Evolutionary conservation across 2,113 vertebrate species (phyloP), one percentile per base, ranked within the genome.

Genomic region (Grammatotria lemairii): DNA sequence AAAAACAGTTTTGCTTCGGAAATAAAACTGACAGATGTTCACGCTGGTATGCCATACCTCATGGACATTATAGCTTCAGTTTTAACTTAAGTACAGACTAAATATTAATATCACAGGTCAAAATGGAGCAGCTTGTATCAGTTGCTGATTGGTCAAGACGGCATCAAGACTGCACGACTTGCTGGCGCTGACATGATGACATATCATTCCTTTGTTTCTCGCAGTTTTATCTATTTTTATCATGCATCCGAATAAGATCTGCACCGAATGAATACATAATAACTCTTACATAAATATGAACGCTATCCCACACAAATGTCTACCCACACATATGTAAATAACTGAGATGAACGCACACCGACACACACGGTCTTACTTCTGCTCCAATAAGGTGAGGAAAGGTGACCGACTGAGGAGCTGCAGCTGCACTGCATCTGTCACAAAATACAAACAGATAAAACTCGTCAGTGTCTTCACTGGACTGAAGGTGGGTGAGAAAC

Each of bases 391-490:
- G 94, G 91, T 9, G 96, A 90, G 14, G 94, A 57, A 26, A 95
- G 57, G 70, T 92, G 87, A 81, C 93, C 95, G 6, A 91, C 49
- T 12, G 93, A 68, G 7, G 95, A 87, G 81, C 87, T 92, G 63
- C 96, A 97, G 87, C 90, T 85, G 88, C 94, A 96, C 93, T 95
- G 95, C 96, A 97, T 97, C 96, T 97, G 92, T 23, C 40, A 13
- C 26, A 73, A 5, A 86, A 85, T 11, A 49, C 40, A 70, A 79
- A 75, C 86, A 57, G 19, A 86, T 23, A n/a, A 88, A 85, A 73
- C 16, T 16, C 3, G 16, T 78, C 42, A 80, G 9, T 6, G 16
- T 73, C 79, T 81, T 82, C 83, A 60, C 85, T 58, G 51, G 19
- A 13, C 9, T 23, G 19, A 83, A 17, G n/a, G 11, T 35, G 68